Conservation (phyloP, 2,888 invertebrate genomes). For the Pediacus dermestoides region DNA sequence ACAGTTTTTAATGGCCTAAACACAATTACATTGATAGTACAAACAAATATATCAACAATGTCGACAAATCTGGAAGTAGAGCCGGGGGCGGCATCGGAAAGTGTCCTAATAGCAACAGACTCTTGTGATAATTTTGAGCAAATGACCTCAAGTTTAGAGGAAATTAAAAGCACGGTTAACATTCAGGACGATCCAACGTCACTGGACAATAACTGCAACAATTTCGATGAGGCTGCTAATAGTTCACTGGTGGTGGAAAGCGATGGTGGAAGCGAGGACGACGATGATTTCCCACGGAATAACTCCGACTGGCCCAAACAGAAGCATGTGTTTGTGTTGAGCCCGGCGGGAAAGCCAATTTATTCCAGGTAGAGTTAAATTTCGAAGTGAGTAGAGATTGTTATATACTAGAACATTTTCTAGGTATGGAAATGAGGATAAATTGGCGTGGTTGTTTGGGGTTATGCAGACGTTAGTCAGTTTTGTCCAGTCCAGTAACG, state of each 20-base stretch:
- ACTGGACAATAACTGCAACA: slow-evolving; percentile 32
- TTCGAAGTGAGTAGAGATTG: slow-evolving; percentile 6
- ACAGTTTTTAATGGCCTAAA: no score
- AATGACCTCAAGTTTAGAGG: slow-evolving; percentile 63
- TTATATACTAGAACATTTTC: slow-evolving; percentile 29
- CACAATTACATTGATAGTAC: no score
- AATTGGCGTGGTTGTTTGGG: slow-evolving; percentile 89
- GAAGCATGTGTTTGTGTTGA: slow-evolving; percentile 91
- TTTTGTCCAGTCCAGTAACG: slow-evolving; percentile 79
- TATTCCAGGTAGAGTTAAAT: slow-evolving; percentile 70
- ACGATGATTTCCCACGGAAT: slow-evolving; percentile 65
- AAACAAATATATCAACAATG: no score
- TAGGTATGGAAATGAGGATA: slow-evolving; percentile 90
- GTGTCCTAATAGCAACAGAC: slow-evolving; percentile 68
- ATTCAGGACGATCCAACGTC: slow-evolving; percentile 45
- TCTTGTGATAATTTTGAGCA: slow-evolving; percentile 67
- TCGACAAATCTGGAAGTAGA: slow-evolving; percentile 45
- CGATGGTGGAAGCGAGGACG: slow-evolving; percentile 43
- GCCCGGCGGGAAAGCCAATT: slow-evolving; percentile 95
- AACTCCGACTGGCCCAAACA: slow-evolving; percentile 69
- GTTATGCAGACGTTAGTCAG: slow-evolving; percentile 93
- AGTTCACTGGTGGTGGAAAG: slow-evolving; percentile 26
- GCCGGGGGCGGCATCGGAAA: slow-evolving; percentile 62
- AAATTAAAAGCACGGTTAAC: slow-evolving; percentile 55
- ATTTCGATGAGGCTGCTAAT: slow-evolving; percentile 27